Base-by-base conservation (phyloP, 2,888 invertebrate genomes). In the Drosophila tripunctata region DNA sequence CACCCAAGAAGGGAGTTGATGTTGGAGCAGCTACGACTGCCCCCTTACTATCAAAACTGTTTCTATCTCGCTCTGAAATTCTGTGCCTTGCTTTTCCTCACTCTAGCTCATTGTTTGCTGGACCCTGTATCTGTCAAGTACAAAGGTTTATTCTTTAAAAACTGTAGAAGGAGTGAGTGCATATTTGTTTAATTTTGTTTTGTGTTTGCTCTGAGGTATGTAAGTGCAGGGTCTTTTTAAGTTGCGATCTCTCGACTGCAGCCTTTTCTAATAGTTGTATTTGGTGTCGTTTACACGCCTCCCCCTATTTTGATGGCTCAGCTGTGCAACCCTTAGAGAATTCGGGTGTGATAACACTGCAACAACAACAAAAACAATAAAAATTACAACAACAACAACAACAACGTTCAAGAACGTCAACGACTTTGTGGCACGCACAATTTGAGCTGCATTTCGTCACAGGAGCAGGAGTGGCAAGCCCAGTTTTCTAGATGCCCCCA, bases 371-470 rank as follows among this genome's bases (percentile, higher is more conserved):
- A 56, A 55, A 35, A 17, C 50, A 40, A 65, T n/a, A 38, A 12
- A 5, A 12, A 21, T n/a, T 21, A 21, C 43, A 41, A 8, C 5
- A 24, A 43, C 10, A 27, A 27, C 51, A 48, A 43, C 50, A 17
- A 24, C 50, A 50, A 21, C 12, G 44, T n/a, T n/a, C n/a, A n/a
- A 33, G 33, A 75, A 38, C 54, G 45, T 19, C 40, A 89, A 89
- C 73, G 89, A 80, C 85, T 87, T 77, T 57, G 65, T 81, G 78
- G 76, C 89, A 89, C 88, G 89, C 89, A 89, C 88, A 88, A 88
- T 89, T 89, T 83, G 72, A 78, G 77, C 35, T 60, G 58, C 58
- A 67, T 57, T 36, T 62, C 55, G 56, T 61, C 66, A 61, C 51
- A 67, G 62, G 43, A 44, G 63, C 55, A 74, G 73, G 68, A 80